phyloP scores from a whole-genome alignment of 2,113 vertebrate species.

The Nyctereutes procyonoides region DNA sequence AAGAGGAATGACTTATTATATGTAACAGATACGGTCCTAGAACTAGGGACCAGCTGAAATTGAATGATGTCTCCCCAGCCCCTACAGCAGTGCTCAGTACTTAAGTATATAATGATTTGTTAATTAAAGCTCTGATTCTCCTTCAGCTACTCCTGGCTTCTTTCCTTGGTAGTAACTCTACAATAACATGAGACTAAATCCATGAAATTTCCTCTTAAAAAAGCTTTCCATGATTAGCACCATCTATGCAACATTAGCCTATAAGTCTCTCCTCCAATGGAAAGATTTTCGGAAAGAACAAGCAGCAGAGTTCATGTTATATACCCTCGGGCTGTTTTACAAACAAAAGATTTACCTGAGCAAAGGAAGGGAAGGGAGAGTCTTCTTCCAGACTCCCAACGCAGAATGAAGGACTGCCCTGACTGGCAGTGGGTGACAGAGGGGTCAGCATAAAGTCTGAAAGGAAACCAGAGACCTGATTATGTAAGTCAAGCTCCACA shows the following conservation, averaged over 20 bases:
- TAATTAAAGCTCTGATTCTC: not conserved
- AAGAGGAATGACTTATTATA: not conserved
- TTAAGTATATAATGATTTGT: not conserved
- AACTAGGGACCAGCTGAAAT: not conserved
- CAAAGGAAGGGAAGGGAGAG: constrained; percentile 95
- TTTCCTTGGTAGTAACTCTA: not conserved
- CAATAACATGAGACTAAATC: not conserved
- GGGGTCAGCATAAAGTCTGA: constrained; percentile 87
- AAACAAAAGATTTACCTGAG: constrained; percentile 90
- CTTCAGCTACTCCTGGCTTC: not conserved
- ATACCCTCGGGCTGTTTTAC: not conserved
- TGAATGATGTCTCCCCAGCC: not conserved
- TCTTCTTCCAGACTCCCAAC: constrained; percentile 95
- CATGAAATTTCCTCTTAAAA: not conserved
- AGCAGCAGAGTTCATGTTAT: not conserved
- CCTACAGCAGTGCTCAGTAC: not conserved
- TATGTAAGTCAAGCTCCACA: constrained; percentile 57
- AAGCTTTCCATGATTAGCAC: not conserved
- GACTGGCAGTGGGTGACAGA: constrained; percentile 83
- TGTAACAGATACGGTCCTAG: not conserved
- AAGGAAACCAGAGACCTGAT: constrained; percentile 76
- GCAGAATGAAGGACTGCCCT: constrained; percentile 84
- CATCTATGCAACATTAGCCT: not conserved
- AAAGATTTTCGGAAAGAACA: not conserved
- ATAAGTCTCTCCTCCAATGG: not conserved